These are phyloP conservation scores for Ganaspis brasiliensis DNA, from an alignment of 2,888 invertebrate species.

Conservation along the genomic window DNA sequence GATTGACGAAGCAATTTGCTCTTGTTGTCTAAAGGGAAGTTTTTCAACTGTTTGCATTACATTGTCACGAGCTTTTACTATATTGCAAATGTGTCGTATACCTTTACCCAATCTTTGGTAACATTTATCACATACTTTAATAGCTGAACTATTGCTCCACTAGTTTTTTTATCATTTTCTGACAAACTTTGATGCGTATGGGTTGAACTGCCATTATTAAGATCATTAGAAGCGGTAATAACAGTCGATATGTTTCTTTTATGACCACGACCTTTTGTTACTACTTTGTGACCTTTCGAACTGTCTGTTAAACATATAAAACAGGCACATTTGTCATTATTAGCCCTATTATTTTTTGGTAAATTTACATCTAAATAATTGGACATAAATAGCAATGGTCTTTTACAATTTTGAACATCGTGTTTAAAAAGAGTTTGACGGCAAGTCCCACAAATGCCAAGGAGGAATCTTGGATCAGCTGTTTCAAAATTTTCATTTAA, in stretches of 20 bases:
- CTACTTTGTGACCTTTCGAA: neutral
- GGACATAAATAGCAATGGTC: neutral
- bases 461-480: constrained; percentile 13
- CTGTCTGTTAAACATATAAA: constrained; percentile 1
- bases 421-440: neutral
- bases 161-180: neutral
- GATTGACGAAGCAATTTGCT: constrained; percentile 6
- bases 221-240: neutral
- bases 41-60: constrained; percentile 3
- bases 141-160: neutral
- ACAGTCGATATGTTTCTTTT: constrained; percentile 8
- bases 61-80: constrained; percentile 8
- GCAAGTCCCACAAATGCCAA: constrained; percentile 5
- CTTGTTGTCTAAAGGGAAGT: neutral
- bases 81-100: neutral
- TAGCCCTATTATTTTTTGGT: neutral
- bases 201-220: neutral
- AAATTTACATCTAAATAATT: constrained; percentile 16
- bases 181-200: neutral
- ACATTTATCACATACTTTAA: constrained; percentile 22
- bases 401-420: neutral
- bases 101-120: constrained; percentile 21
- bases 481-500: constrained; percentile 28
- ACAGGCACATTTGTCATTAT: neutral
- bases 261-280: neutral